phyloP scores from a whole-genome alignment of 2,888 invertebrate species.

The Cerceris rybyensis region DNA sequence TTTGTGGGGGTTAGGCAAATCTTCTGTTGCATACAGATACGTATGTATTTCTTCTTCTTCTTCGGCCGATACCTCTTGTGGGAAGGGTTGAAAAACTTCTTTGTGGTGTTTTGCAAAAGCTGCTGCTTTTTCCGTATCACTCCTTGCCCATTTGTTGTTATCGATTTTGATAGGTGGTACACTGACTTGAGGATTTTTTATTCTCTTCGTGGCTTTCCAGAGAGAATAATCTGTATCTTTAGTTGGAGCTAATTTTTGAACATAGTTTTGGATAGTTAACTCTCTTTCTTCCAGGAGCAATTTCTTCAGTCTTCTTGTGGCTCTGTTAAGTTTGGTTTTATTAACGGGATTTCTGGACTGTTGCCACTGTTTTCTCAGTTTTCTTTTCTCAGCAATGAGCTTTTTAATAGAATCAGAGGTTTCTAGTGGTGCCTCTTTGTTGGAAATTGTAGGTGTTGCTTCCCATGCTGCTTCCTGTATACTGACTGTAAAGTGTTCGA shows the following conservation, averaged over 20 bases:
- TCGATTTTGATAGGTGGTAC: not conserved
- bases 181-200: not conserved
- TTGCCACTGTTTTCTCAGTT: not conserved
- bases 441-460: not conserved
- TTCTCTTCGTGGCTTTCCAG: no score
- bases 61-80: not conserved
- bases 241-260: not conserved
- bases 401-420: no score
- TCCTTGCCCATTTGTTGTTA: not conserved
- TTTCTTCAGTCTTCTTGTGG: not conserved
- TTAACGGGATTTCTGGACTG: not conserved
- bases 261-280: not conserved
- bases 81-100: no score
- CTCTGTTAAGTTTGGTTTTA: not conserved
- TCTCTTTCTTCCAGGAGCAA: not conserved
- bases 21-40: not conserved
- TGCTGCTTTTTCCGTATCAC: constrained; percentile 3
- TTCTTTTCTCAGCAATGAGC: not conserved
- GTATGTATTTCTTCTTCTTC: not conserved
- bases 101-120: not conserved
- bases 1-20: not conserved
- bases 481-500: not conserved
- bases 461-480: not conserved
- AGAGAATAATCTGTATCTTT: not conserved
- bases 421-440: not conserved